Base-by-base conservation (phyloP, 53 echinoderm and acorn worm genomes). In the Holothuria scabra region DNA sequence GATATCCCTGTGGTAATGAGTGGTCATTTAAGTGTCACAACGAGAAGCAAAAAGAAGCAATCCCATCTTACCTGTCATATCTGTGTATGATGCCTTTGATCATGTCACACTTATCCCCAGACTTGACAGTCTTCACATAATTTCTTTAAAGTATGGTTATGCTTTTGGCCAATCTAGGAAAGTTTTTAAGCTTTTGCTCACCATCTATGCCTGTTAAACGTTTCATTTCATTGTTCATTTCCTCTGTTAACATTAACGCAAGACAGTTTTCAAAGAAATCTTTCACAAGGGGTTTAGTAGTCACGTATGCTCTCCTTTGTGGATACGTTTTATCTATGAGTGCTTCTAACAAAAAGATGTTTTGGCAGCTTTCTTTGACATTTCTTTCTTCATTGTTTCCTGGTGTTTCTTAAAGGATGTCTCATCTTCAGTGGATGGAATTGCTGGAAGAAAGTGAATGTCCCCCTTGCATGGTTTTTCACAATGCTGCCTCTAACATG, bases 301-400 rank as follows among this genome's bases (percentile, higher is more conserved):
- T 46, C 20, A 72, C 20, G 20, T 21, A 72, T 72, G 72, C 48
- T 38, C 48, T 72, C 25, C 72, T 19, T 13, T 72, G 72, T 72
- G 72, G 72, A 22, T 41, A 72, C 46, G 72, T 72, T 72, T 72
- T 46, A 46, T 72, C 72, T 46, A 72, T 72, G 20, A 72, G 44
- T 37, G 14, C 46, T 20, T 72, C 48, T 19, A 72, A 3, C 72
- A 72, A 72, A 46, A 72, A 22, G 18, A 46, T 34, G 46, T 72
- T 46, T 72, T 72, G n/a, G 46, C 14, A 16, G 4, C 48, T 72
- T 72, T 72, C 74, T 72, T 72, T n/a, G 72, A 72, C 46, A 72
- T 46, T 25, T 72, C 48, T 38, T 72, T 72, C 7, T 72, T 72
- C 74, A 72, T 72, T 19, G 48, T 72, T 72, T 72, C 74, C 44